Base-by-base conservation (phyloP, 2,113 vertebrate genomes). In the Ctenomys sociabilis region DNA sequence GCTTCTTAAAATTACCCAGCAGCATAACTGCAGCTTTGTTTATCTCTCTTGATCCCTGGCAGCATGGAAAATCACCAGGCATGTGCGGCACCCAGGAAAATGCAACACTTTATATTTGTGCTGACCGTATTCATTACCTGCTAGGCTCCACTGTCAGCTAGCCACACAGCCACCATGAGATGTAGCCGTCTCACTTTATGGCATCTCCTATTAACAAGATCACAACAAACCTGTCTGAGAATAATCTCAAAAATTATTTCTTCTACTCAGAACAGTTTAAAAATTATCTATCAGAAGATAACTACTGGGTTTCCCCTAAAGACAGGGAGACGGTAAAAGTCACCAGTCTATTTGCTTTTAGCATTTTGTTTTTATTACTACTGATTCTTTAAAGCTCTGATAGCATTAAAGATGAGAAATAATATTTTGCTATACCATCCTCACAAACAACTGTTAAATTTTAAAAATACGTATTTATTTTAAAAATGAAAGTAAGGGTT, bases 61-160 rank as follows among this genome's bases (percentile, higher is more conserved):
- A 85, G 82, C 90, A 32, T 88, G 93, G 94, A 96, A 97, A 97
- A 95, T 97, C 87, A 97, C 95, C 77, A 84, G 91, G 92, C 49
- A 17, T 83, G 66, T 63, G 52, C 68, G 93, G 95, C 57, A 59
- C 89, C 86, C 97, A 97, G 77, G 89, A 93, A 97, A 97, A 78
- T 73, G 88, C 90, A 94, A 97, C 72, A 82, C 94, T 96, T 93
- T 94, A 73, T 75, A 83, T 96, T 96, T 96, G 75, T 68, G 75
- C 85, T 91, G 59, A 94, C 93, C 77, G 5, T 68, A 91, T 95
- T 97, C 93, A 68, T 86, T 94, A 85, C 87, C 68, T 30, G 83
- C 72, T 96, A 92, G 66, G 68, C 85, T 81, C 73, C 28, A 57
- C 84, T 96, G 91, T 97, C 87, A 37, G 30, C 80, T 87, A 96